Evolutionary conservation across 2,797 vertebrate species (phyloP), one percentile per base, ranked within the genome.

Genomic region (Rhinophrynus dorsalis): DNA sequence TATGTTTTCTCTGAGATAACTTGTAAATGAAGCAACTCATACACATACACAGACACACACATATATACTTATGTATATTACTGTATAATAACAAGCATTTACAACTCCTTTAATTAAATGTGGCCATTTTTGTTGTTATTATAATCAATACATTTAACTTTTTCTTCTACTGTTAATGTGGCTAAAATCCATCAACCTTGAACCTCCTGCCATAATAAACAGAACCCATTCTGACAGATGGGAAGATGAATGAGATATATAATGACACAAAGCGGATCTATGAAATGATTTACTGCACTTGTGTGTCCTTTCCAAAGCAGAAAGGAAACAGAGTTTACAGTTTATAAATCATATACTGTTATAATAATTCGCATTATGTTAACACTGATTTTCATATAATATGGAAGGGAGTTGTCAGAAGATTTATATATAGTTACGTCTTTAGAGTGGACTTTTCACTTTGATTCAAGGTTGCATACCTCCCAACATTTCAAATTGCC

Each of bases 201-300:
- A 30, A 24, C 12, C 8, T 30, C 1, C 3, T 13, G 20, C 27
- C 44, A 45, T 69, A 69, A 62, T 55, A 68, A 44, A 68, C 10
- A 61, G 37, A 44, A 55, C 27, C 44, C 20, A 60, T 23, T 44
- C 18, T 69, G 67, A 69, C 58, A 52, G 38, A 12, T 20, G 5
- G 51, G 55, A 61, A 61, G 67, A 69, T 69, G 62, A 52, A 68
- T 68, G 57, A 37, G 47, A 10, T 54, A 69, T 26, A 40, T 17
- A 40, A 17, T 51, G 27, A 54, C 33, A 54, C 6, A 59, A 69
- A 69, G 48, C 35, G 48, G 33, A 13, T 35, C 18, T 37, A 29
- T 27, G 13, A 24, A 45, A 62, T 55, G 67, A 69, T 69, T 61
- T 45, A 69, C 18, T 26, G 42, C 54, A 24, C 15, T 20, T 40